Evolutionary conservation across 2,888 invertebrate species (phyloP).

Genomic region (Eumerus sabulonum): DNA sequence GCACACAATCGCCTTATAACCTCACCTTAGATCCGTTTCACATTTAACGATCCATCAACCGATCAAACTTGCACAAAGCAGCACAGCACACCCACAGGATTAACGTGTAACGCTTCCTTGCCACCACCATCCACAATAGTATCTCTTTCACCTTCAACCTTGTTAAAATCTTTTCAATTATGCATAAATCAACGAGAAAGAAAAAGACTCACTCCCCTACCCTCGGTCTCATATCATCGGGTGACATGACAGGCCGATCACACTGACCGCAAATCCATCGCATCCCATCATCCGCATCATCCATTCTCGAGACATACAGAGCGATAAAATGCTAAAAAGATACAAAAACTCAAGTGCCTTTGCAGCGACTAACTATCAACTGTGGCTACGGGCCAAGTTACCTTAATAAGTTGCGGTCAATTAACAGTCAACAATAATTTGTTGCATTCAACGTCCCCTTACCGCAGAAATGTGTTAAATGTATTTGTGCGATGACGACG

Average conservation of each 20-base stretch:
- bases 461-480: slow-evolving; percentile 54
- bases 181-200: slow-evolving; percentile 56
- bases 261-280: slow-evolving; percentile 59
- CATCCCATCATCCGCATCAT: too few relatives aligned
- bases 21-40: slow-evolving; percentile 36
- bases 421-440: slow-evolving; percentile 64
- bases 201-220: neutral
- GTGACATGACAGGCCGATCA: slow-evolving; percentile 65
- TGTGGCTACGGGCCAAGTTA: slow-evolving; percentile 54
- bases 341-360: slow-evolving; percentile 24
- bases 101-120: slow-evolving; percentile 23
- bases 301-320: too few relatives aligned
- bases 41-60: slow-evolving; percentile 61
- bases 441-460: slow-evolving; percentile 55
- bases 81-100: slow-evolving; percentile 46
- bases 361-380: slow-evolving; percentile 45
- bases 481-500: slow-evolving; percentile 10
- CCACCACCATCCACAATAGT: slow-evolving; percentile 29
- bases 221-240: slow-evolving; percentile 7
- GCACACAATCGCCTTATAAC: slow-evolving; percentile 6
- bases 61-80: neutral
- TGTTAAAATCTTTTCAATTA: slow-evolving; percentile 69
- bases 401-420: slow-evolving; percentile 68
- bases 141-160: slow-evolving; percentile 67
- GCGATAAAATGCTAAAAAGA: slow-evolving; percentile 47